A percentile compares a stretch with the other conserved stretches of the same genome.
Conservation (phyloP, 53 echinoderm and acorn worm species). For the Holothuria scabra region DNA sequence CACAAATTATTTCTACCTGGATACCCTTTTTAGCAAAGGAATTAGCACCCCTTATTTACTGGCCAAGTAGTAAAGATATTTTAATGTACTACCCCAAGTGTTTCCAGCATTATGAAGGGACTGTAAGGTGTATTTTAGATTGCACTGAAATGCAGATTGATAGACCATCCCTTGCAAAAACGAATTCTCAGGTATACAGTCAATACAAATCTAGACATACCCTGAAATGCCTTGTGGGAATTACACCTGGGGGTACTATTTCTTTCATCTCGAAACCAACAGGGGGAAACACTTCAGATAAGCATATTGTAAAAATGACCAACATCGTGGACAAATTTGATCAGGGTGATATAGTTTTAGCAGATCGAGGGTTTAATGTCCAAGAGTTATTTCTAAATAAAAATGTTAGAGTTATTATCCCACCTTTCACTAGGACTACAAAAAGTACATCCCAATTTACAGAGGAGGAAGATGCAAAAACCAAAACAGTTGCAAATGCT, state of each 20-base stretch:
- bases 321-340: constrained; percentile 59
- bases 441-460: constrained; percentile 54
- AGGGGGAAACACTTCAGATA: constrained; percentile 78
- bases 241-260: constrained; percentile 68
- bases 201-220: constrained; percentile 71
- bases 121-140: constrained; percentile 67
- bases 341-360: constrained; percentile 67
- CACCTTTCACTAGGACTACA: constrained; percentile 70
- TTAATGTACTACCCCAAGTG: constrained; percentile 62
- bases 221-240: constrained; percentile 72
- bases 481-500: constrained; percentile 72
- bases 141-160: constrained; percentile 77
- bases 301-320: constrained; percentile 63
- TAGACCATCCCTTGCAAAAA: constrained; percentile 57
- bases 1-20: constrained; percentile 67
- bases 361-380: constrained; percentile 74
- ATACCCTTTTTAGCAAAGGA: constrained; percentile 35
- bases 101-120: constrained; percentile 62
- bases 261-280: constrained; percentile 63
- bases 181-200: constrained; percentile 64
- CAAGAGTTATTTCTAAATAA: constrained; percentile 72
- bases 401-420: constrained; percentile 67
- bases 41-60: constrained; percentile 47
- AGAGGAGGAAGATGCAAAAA: constrained; percentile 60
- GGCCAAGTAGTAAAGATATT: constrained; percentile 58